Conservation (phyloP, 2,797 vertebrate species). For the Gobio occitaniae region DNA sequence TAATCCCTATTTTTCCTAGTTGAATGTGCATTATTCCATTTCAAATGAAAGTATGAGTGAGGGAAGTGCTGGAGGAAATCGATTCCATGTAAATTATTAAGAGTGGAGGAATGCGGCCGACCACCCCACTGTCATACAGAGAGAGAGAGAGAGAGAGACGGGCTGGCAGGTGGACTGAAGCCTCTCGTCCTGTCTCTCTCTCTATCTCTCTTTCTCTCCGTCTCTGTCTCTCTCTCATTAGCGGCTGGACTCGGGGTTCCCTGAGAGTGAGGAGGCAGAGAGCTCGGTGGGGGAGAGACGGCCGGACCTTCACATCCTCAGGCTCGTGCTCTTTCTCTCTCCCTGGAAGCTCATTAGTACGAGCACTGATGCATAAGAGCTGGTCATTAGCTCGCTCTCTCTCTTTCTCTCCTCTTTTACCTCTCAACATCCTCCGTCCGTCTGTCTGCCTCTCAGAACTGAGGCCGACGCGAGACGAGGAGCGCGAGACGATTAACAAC, state of each 20-base stretch:
- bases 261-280: slow-evolving; percentile 97
- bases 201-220: slow-evolving; percentile 87
- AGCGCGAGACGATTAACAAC: slow-evolving; percentile 81
- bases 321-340: slow-evolving; percentile 94
- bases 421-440: slow-evolving; percentile 37
- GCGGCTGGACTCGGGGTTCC: slow-evolving; percentile 88
- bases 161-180: slow-evolving; percentile 93
- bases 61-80: slow-evolving; percentile 81
- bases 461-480: slow-evolving; percentile 80
- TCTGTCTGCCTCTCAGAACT: slow-evolving; percentile 48
- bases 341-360: slow-evolving; percentile 99
- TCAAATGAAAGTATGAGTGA: slow-evolving; percentile 46
- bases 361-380: slow-evolving; percentile 99
- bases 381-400: slow-evolving; percentile 95
- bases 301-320: slow-evolving; percentile 95
- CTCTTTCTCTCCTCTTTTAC: slow-evolving; percentile 62
- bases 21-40: slow-evolving; percentile 71
- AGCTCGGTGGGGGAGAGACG: slow-evolving; percentile 98
- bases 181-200: slow-evolving; percentile 85
- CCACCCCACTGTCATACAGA: slow-evolving; percentile 86
- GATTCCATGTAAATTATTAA: slow-evolving; percentile 99
- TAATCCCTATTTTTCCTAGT: slow-evolving; percentile 65
- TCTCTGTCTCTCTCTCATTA: slow-evolving; percentile 97
- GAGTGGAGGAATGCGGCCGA: slow-evolving; percentile 85
- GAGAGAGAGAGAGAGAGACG: slow-evolving; percentile 72